Base-by-base conservation (phyloP, 2,113 vertebrate species). In the Mormyrus lacerda region DNA sequence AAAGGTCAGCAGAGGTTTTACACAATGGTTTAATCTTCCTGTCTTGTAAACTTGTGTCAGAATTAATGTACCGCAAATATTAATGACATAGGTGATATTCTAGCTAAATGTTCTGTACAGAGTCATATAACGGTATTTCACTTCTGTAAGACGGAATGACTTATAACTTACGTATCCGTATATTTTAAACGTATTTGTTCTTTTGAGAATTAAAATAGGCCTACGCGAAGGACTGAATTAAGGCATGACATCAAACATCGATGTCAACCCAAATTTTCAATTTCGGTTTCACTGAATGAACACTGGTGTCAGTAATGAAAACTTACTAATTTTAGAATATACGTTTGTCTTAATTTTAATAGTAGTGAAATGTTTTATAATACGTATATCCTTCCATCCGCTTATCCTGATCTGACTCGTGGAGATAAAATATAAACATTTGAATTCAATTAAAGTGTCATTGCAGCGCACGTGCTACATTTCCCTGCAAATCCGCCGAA, bases 21-120 rank as follows among this genome's bases (percentile, higher is more conserved):
- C n/a, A 85, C 50, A 65, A 55, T 84, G 88, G 76, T 84, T 89
- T 89, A 87, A 65, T 87, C 84, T 42, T 47, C 9, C n/a, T 76
- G 61, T 39, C 84, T 51, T 87, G 61, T 89, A 47, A 73, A 87
- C 45, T 48, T 42, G 7, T 84, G 83, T 87, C 48, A n/a, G 50
- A 58, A 89, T 89, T 24, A 83, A 89, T 55, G 47, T 50, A 79
- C n/a, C 61, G 48, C 27, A 79, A 86, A 51, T 51, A 87, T 87
- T 53, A 51, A 87, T 51, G 85, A 55, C 27, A 53, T 47, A 6
- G 39, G 42, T 84, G 44, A 47, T 84, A 84, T 84, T 84, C 44
- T 47, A 47, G 42, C 42, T 45, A 84, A 84, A 79, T 19, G 73
- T 79, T 42, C 73, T 79, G 73, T 79, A 79, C 35, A 39, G 69